These are phyloP conservation scores for Sphaerophoria rueppellii DNA, from an alignment of 2,888 invertebrate species.

Conservation along the genomic window DNA sequence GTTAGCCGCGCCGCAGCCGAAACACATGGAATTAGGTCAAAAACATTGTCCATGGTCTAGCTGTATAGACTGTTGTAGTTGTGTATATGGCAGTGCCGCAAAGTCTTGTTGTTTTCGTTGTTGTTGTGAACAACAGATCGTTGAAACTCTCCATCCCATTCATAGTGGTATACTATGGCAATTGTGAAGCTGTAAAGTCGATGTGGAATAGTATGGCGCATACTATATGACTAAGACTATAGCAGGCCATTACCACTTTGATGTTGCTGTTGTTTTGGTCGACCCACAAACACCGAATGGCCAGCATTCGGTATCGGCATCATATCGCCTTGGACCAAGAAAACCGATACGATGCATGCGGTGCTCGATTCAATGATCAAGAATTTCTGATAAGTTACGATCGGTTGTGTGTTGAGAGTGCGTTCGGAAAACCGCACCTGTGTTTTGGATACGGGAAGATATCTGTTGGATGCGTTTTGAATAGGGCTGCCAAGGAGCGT, in stretches of 20 bases:
- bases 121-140: slow-evolving; percentile 43
- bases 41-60: slow-evolving; percentile 44
- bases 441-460: slow-evolving; percentile 38
- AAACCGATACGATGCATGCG: slow-evolving; percentile 31
- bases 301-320: not conserved
- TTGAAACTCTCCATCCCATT: slow-evolving; percentile 60
- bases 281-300: slow-evolving; percentile 58
- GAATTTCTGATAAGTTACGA: slow-evolving; percentile 63
- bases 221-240: slow-evolving; percentile 40
- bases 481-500: not conserved
- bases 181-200: not conserved
- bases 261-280: slow-evolving; percentile 31
- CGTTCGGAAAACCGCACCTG: slow-evolving; percentile 59
- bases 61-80: not conserved
- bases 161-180: slow-evolving; percentile 28
- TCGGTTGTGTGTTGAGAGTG: slow-evolving; percentile 38
- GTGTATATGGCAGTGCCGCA: slow-evolving; percentile 3
- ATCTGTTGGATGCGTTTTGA: slow-evolving; percentile 25
- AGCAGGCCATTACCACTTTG: slow-evolving; percentile 33
- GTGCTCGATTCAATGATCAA: slow-evolving; percentile 26
- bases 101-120: not conserved
- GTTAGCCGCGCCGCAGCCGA: slow-evolving; percentile 29
- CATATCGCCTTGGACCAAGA: not conserved
- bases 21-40: slow-evolving; percentile 62
- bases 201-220: slow-evolving; percentile 37